A percentile compares a stretch with the other conserved stretches of the same genome.
These are phyloP conservation scores for Thinocorus orbignyianus DNA, from an alignment of 2,113 vertebrate genomes.

Conservation along the genomic window DNA sequence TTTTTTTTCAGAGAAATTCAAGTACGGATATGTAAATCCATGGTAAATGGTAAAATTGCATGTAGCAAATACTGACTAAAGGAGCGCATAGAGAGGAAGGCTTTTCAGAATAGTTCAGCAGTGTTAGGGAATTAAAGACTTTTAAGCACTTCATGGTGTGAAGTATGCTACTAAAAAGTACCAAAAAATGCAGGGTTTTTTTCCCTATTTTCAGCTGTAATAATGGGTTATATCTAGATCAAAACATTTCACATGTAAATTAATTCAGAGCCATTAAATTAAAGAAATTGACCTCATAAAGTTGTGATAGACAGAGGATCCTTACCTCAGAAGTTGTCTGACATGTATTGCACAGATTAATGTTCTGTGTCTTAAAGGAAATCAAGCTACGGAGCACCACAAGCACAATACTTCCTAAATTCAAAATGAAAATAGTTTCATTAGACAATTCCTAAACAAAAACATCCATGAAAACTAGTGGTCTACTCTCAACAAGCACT, in stretches of 20 bases:
- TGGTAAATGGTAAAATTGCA: background rate
- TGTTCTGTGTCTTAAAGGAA: background rate
- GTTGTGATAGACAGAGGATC: background rate
- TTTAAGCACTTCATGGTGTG: background rate
- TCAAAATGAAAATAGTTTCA: background rate
- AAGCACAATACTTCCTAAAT: background rate
- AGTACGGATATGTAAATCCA: background rate
- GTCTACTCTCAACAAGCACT: background rate
- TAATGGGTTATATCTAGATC: background rate
- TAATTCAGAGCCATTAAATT: background rate
- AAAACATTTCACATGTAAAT: background rate
- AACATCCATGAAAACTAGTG: background rate
- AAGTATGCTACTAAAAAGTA: background rate
- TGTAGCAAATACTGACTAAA: background rate
- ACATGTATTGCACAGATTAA: background rate
- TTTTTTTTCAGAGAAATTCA: background rate
- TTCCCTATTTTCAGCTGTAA: background rate
- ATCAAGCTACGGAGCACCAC: background rate
- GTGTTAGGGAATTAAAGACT: background rate
- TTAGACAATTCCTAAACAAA: background rate
- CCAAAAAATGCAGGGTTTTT: background rate
- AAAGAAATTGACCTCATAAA: background rate
- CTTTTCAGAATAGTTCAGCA: background rate
- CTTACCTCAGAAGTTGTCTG: background rate
- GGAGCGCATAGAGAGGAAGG: background rate